Evolutionary conservation across 2,888 invertebrate genomes (phyloP), one percentile per base, ranked within the genome.

Genomic region (Gymnosoma rotundatum): DNA sequence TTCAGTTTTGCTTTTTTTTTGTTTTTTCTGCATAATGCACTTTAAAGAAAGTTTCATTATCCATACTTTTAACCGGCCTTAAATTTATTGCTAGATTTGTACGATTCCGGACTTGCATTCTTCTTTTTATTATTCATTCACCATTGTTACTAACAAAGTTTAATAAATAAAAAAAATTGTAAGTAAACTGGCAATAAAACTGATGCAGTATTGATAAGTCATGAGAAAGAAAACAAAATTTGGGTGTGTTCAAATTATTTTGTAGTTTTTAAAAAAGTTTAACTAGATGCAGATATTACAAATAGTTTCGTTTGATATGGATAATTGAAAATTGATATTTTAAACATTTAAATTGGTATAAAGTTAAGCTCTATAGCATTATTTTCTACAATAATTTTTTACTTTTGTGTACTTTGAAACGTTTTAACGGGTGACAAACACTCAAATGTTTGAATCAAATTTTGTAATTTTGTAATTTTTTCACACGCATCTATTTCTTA

Each of bases 161-260:
- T 69, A 64, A 16, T 14, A 12, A n/a, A 20, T 12, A 8, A 52
- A 60, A 45, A 45, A 20, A 63, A 25, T 38, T 10, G 7, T 20
- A 45, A 64, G 45, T 64, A n/a, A 67, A 67, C 38, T 61, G 48
- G 42, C 38, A 70, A 64, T 54, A 73, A 56, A n/a, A 61, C 56
- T 69, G 69, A 63, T 75, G 81, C 81, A 75, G 58, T 60, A 60
- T 32, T 73, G 73, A 74, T 73, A 73, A 73, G 60, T 21, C 64
- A 42, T 72, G 48, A 63, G 48, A 67, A 38, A 67, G 9, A 74
- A 69, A 42, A 38, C 32, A 18, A 60, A 58, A n/a, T 73, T 61
- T 67, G 54, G 76, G 76, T 66, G 76, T 82, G 82, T 61, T 72
- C 21, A 52, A 38, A 20, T 21, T 70, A 18, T 52, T 52, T 52